Evolutionary conservation across 1,140 invertebrate species (phyloP).

Genomic region (Ceratina calcarata): DNA sequence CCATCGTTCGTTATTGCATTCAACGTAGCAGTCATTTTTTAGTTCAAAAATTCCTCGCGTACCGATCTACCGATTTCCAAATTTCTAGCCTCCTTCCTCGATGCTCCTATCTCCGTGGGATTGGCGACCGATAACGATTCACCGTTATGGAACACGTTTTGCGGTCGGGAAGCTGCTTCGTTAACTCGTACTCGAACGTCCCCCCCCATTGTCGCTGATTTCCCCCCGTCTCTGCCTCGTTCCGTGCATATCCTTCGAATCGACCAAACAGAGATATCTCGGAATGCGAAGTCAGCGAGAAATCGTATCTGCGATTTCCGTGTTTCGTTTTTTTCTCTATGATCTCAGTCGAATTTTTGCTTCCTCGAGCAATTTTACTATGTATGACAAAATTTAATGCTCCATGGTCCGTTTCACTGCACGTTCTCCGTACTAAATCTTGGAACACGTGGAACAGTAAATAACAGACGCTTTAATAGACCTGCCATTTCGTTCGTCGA

Average conservation of each 20-base stretch:
- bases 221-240: not conserved
- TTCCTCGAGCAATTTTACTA: too few relatives aligned
- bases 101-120: not conserved
- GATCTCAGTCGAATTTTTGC: not conserved
- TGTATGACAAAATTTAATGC: too few relatives aligned
- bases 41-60: too few relatives aligned
- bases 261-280: not conserved
- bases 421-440: too few relatives aligned
- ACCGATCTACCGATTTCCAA: too few relatives aligned
- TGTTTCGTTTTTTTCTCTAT: too few relatives aligned
- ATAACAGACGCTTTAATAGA: too few relatives aligned
- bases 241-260: not conserved
- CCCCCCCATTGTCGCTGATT: constrained; percentile 13
- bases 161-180: constrained; percentile 32
- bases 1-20: too few relatives aligned
- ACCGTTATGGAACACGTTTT: constrained; percentile 4
- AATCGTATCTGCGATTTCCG: not conserved
- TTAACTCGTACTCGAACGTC: constrained; percentile 13
- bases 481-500: too few relatives aligned
- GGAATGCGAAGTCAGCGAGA: not conserved
- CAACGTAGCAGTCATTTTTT: too few relatives aligned
- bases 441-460: too few relatives aligned
- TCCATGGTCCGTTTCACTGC: too few relatives aligned
- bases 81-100: not conserved
- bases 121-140: constrained; percentile 4